These are phyloP conservation scores for Cyaniris semiargus DNA, from an alignment of 2,888 invertebrate species.

Conservation along the genomic window DNA sequence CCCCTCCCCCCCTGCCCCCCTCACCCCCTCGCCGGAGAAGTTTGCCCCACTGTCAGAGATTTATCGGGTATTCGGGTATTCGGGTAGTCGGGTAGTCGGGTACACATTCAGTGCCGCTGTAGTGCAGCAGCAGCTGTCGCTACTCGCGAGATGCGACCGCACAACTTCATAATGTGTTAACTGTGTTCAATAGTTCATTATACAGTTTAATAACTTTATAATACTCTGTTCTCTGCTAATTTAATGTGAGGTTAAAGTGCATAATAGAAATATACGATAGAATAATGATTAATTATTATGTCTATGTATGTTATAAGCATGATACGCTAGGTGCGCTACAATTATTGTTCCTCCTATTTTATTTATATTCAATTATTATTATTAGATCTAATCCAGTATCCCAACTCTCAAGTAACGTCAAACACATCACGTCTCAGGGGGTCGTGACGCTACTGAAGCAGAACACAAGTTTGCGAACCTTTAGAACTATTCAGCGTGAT, in stretches of 20 bases:
- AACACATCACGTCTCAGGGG: no score
- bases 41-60: neutral
- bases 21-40: neutral
- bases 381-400: no score
- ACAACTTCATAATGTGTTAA: neutral
- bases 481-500: neutral
- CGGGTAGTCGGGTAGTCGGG: neutral
- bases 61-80: neutral
- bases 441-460: no score
- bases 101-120: neutral
- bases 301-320: no score
- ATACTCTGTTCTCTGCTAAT: neutral
- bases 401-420: no score
- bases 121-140: neutral
- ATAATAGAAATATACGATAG: no score
- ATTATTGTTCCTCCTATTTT: no score
- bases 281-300: no score
- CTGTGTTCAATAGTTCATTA: constrained; percentile 6
- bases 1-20: neutral
- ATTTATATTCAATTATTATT: no score
- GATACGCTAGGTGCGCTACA: no score
- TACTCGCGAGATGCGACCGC: neutral
- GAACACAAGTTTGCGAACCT: neutral
- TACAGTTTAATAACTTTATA: neutral
- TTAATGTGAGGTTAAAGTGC: neutral